phyloP scores from a whole-genome alignment of 2,888 invertebrate species.

The Cacoxenus indagator region DNA sequence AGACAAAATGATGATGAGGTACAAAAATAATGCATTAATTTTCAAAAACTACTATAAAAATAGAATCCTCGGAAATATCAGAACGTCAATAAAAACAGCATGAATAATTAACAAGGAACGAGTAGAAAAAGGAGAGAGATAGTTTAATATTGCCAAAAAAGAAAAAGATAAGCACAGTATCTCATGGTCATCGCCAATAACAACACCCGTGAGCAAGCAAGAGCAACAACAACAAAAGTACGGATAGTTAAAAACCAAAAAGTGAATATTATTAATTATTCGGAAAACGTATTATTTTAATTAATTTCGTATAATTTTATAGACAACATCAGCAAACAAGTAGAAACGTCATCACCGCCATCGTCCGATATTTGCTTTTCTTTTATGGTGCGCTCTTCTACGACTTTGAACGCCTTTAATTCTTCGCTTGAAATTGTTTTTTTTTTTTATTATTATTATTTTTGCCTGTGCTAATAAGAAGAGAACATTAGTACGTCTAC shows the following conservation, averaged over 20 bases:
- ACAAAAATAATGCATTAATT: too few species aligned
- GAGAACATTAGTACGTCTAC: too few species aligned
- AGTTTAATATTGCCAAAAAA: not conserved
- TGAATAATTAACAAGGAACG: conserved; percentile 31
- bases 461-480: too few species aligned
- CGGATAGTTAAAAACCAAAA: not conserved
- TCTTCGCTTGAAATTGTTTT: not conserved
- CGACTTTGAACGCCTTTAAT: not conserved
- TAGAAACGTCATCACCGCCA: conserved; percentile 23
- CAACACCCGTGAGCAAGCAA: conserved; percentile 22
- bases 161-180: conserved; percentile 24
- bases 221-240: conserved; percentile 22
- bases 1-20: too few species aligned
- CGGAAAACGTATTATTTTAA: conserved; percentile 37
- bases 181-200: conserved; percentile 22
- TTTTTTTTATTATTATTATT: too few species aligned
- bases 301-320: conserved; percentile 45
- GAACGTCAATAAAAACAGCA: conserved; percentile 29
- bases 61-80: too few species aligned
- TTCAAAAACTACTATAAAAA: too few species aligned
- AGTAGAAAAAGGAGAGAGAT: conserved; percentile 24
- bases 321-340: conserved; percentile 39
- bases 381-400: not conserved
- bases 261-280: conserved; percentile 13
- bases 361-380: not conserved